Evolutionary conservation across 2,888 invertebrate genomes (phyloP).

Genomic region (Folsomia candida): DNA sequence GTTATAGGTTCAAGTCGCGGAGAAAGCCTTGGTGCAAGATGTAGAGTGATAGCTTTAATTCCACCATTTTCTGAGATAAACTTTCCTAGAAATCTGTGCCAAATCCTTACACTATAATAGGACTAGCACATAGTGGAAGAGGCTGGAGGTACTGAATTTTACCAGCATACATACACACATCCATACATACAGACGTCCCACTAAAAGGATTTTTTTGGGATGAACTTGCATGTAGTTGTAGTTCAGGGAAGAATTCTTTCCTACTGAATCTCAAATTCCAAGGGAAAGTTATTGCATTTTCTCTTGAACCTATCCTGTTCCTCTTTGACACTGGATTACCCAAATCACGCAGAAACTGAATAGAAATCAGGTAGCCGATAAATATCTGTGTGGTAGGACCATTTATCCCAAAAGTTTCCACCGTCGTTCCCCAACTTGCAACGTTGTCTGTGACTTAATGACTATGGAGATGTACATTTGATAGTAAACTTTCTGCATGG

Average conservation of each 20-base stretch:
- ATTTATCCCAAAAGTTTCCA: not conserved
- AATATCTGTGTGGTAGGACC: not conserved
- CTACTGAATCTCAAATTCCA: not conserved
- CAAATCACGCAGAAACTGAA: constrained; percentile 12
- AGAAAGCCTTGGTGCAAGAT: constrained; percentile 9
- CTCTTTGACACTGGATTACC: constrained; percentile 14
- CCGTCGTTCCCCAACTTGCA: not conserved
- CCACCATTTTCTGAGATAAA: constrained; percentile 18
- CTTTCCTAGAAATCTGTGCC: constrained; percentile 13
- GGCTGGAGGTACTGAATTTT: not conserved
- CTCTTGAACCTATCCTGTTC: not conserved
- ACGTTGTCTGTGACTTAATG: not conserved
- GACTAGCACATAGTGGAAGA: not conserved
- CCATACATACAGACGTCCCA: not conserved
- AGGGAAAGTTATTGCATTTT: constrained; percentile 4
- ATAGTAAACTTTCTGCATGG: not conserved
- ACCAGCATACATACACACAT: not conserved
- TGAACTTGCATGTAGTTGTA: not conserved
- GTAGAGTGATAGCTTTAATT: constrained; percentile 18
- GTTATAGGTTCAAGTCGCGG: constrained; percentile 8
- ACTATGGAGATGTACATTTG: not conserved
- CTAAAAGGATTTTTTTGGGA: not conserved
- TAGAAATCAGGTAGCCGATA: constrained; percentile 7
- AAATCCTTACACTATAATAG: constrained; percentile 5
- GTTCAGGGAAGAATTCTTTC: not conserved